These are phyloP conservation scores for Hiodon tergisus DNA, from an alignment of 2,113 vertebrate genomes.

Conservation along the genomic window DNA sequence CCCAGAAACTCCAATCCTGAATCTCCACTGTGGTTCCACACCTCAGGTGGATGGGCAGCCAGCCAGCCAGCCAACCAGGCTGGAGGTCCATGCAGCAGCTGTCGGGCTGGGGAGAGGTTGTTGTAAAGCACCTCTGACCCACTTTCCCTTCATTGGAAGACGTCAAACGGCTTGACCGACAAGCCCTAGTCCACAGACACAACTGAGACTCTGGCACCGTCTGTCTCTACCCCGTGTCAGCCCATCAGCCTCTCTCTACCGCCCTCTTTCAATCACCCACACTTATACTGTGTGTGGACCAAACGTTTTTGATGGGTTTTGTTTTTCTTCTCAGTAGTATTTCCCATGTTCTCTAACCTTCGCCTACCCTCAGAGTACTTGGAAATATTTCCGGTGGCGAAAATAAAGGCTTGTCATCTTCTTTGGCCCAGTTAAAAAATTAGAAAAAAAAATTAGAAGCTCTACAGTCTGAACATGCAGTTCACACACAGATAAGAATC, in stretches of 20 bases:
- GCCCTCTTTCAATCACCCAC: neutral
- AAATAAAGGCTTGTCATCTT: neutral
- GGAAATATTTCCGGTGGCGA: too few species aligned
- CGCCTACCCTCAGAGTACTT: constrained; percentile 6
- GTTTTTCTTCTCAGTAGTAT: too few species aligned
- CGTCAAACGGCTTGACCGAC: neutral
- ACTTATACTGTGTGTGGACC: too few species aligned
- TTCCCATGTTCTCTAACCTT: neutral
- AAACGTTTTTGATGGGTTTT: too few species aligned
- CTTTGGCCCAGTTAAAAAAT: neutral
- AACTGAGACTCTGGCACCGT: neutral
- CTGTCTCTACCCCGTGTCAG: too few species aligned
- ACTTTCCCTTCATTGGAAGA: constrained; percentile 20
- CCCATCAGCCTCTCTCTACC: too few species aligned
- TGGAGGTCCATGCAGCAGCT: constrained; percentile 25
- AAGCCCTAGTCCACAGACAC: neutral
- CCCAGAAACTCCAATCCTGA: neutral
- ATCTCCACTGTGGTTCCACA: neutral
- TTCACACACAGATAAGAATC: too few species aligned
- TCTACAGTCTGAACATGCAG: neutral
- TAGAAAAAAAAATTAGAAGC: neutral
- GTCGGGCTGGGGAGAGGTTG: constrained; percentile 19
- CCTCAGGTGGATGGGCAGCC: constrained; percentile 21
- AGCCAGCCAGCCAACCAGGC: constrained; percentile 15
- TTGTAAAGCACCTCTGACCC: constrained; percentile 23